Conservation (phyloP, 2,888 invertebrate genomes). For the Acrocera orbiculus region DNA sequence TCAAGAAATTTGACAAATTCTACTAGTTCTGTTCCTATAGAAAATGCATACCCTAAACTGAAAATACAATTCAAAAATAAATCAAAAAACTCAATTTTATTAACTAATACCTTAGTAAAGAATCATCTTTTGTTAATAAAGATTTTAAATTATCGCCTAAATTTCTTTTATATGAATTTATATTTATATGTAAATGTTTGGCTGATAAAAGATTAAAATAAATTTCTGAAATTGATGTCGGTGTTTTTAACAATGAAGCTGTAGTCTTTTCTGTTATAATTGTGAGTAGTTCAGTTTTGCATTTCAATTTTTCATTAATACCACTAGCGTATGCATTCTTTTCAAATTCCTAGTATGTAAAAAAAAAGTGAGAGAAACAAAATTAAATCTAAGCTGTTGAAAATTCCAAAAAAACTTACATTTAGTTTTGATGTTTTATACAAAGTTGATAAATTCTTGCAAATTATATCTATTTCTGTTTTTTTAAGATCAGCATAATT, state of each 20-base stretch:
- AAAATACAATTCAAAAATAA: neutral
- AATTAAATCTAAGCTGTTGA: neutral
- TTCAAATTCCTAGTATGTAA: slow-evolving; percentile 28
- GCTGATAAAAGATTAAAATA: slow-evolving; percentile 56
- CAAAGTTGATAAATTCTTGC: slow-evolving; percentile 29
- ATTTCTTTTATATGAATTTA: slow-evolving; percentile 49
- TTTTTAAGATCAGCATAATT: slow-evolving; percentile 52
- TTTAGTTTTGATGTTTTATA: slow-evolving; percentile 27
- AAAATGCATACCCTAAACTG: slow-evolving; percentile 72
- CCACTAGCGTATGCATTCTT: slow-evolving; percentile 49
- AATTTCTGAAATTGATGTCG: slow-evolving; percentile 48
- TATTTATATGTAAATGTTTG: slow-evolving; percentile 45
- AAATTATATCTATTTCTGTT: slow-evolving; percentile 33
- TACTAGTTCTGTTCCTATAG: slow-evolving; percentile 57
- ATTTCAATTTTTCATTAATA: slow-evolving; percentile 40
- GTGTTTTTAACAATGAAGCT: slow-evolving; percentile 44
- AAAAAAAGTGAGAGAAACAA: neutral
- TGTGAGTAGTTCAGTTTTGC: slow-evolving; percentile 36
- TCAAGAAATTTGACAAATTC: no score
- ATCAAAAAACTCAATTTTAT: slow-evolving; percentile 14
- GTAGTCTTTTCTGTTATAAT: slow-evolving; percentile 35
- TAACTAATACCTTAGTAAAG: slow-evolving; percentile 42
- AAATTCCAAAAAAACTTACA: slow-evolving; percentile 28
- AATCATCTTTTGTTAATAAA: slow-evolving; percentile 70
- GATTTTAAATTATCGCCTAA: slow-evolving; percentile 54